Conservation (phyloP, 2,113 vertebrate species). For the Reinhardtius hippoglossoides region DNA sequence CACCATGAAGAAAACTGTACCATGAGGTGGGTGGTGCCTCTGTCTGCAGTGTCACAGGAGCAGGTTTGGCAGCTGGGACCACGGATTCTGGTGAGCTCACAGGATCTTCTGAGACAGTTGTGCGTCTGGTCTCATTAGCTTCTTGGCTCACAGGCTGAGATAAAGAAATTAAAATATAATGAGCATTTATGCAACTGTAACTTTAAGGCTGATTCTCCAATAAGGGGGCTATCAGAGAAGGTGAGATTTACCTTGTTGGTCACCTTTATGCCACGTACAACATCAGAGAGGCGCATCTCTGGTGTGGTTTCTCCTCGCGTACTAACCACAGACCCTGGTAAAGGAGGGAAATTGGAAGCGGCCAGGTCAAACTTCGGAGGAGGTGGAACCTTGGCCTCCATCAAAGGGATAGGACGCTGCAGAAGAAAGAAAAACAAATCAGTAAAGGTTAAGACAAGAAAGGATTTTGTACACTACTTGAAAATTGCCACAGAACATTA, state of each 20-base stretch:
- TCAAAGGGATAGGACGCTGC: slow-evolving; percentile 82
- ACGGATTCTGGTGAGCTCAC: slow-evolving; percentile 62
- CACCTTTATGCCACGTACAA: slow-evolving; percentile 89
- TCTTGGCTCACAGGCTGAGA: slow-evolving; percentile 57
- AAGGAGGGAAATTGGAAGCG: slow-evolving; percentile 94
- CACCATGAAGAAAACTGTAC: slow-evolving; percentile 47
- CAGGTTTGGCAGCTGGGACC: slow-evolving; percentile 47
- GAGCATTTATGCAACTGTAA: neutral
- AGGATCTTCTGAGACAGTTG: slow-evolving; percentile 77
- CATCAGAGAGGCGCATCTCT: slow-evolving; percentile 93
- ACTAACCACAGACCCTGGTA: slow-evolving; percentile 91
- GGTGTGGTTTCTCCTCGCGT: slow-evolving; percentile 85
- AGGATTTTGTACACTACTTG: neutral
- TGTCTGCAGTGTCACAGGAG: slow-evolving; percentile 20
- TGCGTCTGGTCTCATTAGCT: slow-evolving; percentile 73
- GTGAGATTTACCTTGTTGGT: slow-evolving; percentile 87
- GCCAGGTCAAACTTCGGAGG: slow-evolving; percentile 96
- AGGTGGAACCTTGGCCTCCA: slow-evolving; percentile 86
- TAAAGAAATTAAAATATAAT: neutral
- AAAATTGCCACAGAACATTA: neutral
- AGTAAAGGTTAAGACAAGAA: neutral
- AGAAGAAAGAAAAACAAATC: slow-evolving; percentile 20
- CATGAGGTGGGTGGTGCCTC: slow-evolving; percentile 49
- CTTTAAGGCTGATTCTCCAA: neutral
- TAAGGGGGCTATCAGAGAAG: neutral